Evolutionary conservation across 2,113 vertebrate species (phyloP), one percentile per base, ranked within the genome.

Genomic region (rabbit (Oryctolagus cuniculus)): DNA sequence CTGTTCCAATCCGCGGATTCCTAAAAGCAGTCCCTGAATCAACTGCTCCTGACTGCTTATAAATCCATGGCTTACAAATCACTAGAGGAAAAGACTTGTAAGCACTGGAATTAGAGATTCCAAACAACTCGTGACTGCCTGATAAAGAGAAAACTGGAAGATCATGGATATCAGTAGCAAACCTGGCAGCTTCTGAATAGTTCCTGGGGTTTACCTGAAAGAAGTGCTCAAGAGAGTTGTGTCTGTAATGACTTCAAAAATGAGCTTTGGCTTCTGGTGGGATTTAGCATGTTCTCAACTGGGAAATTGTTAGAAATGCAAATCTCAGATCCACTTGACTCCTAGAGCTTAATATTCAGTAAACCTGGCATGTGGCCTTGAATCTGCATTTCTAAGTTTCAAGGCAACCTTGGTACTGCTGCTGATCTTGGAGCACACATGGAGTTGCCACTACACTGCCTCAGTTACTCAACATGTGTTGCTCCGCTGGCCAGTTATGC

Each of bases 221-320:
- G 75, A 72, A 93, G 70, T 87, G 29, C 49, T 89, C 24, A 77
- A 29, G 49, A 58, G 29, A 36, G 53, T 55, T 86, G 3, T 24
- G 66, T 86, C 66, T 44, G 1, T 61, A 51, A 17, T 73, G 16
- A 86, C 44, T 80, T 38, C 34, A 55, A 53, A 72, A 94, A 80
- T 29, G 22, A 79, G 3, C 5, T 94, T 73, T 29, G 55, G 38
- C 6, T 63, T 78, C 36, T 61, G 25, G 9, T 70, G 36, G 27
- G 22, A 22, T 81, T 80, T 67, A 19, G 58, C 29, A 87, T 51
- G 27, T 64, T 87, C 19, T 79, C 27, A 27, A 19, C 38, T 80
- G 17, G 72, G 64, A 84, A 63, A 25, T 73, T 83, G 22, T 72
- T 90, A 79, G 36, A 87, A 90, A 83, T 79, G n/a, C 38, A 63